Evolutionary conservation across 2,113 vertebrate genomes (phyloP), one percentile per base, ranked within the genome.

Genomic region (Perccottus glenii): DNA sequence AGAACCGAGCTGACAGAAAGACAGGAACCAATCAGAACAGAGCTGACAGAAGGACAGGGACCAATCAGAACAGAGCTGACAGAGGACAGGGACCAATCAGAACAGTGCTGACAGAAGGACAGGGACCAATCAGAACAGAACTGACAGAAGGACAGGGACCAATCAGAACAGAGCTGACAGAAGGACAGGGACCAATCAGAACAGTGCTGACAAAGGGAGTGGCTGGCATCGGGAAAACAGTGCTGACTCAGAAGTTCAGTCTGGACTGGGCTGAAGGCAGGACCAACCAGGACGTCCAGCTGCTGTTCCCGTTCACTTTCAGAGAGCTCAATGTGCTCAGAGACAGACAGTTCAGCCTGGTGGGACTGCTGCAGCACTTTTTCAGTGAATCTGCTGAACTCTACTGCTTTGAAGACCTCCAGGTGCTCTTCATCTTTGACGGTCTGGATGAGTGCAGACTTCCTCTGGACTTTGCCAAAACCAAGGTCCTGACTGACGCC

Each of bases 211-310:
- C 12, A 3, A n/a, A n/a, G n/a, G n/a, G n/a, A n/a, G n/a, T n/a
- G n/a, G n/a, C n/a, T n/a, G n/a, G n/a, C n/a, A n/a, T n/a, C n/a
- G n/a, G n/a, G n/a, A n/a, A n/a, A 27, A 27, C 19, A 27, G 50
- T 33, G 4, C 50, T 52, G 9, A 52, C 50, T 52, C 50, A 52
- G 50, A 52, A 52, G 50, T 52, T 52, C 19, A 52, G 50, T 32
- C 50, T 52, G 50, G 50, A 5, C 3, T 4, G 44, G 3, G 44
- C 44, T 27, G 19, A 27, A 27, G 19, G 19, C 19, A 27, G 19
- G 3, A 27, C 19, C 19, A 27, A 27, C 19, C 19, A 27, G 19
- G 19, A 27, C 19, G 19, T 27, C 19, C 19, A 27, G 19, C 19
- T 27, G 19, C 19, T 27, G 19, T 27, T 27, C 19, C 19, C 19